A percentile compares a stretch with the other conserved stretches of the same genome.
Evolutionary conservation across 1,140 invertebrate genomes (phyloP).

Genomic region (Zaprionus lachaisei): DNA sequence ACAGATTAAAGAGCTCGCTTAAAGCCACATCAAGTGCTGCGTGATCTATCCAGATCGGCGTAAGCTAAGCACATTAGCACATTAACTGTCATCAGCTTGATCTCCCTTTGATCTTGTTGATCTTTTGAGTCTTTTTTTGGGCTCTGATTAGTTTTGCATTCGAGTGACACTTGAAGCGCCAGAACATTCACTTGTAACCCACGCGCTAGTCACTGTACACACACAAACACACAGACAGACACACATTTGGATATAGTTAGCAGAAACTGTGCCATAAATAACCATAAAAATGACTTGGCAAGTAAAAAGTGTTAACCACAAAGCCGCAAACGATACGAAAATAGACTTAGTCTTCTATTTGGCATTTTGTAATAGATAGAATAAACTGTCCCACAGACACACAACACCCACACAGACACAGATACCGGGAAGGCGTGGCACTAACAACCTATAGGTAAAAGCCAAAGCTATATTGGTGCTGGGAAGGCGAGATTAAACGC

Average conservation of each 20-base stretch:
- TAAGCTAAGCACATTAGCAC: slow-evolving; percentile 31
- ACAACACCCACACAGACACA: background rate
- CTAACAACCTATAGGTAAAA: background rate
- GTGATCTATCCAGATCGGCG: background rate
- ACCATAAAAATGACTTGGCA: slow-evolving; percentile 40
- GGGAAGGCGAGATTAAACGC: slow-evolving; percentile 42
- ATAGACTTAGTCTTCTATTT: slow-evolving; percentile 60
- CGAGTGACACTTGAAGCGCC: slow-evolving; percentile 43
- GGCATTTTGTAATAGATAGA: slow-evolving; percentile 38
- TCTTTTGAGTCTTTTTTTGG: slow-evolving; percentile 18
- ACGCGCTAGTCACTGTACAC: slow-evolving; percentile 22
- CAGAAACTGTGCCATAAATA: slow-evolving; percentile 62
- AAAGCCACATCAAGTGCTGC: slow-evolving; percentile 15
- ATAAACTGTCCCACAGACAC: slow-evolving; percentile 33
- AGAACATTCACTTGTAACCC: slow-evolving; percentile 44
- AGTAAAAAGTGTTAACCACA: slow-evolving; percentile 59
- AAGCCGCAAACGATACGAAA: slow-evolving; percentile 63
- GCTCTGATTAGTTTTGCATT: slow-evolving; percentile 8
- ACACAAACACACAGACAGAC: background rate
- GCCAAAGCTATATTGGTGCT: background rate
- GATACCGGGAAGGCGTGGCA: slow-evolving; percentile 10
- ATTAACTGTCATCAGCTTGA: slow-evolving; percentile 30
- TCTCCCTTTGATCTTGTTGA: slow-evolving; percentile 10
- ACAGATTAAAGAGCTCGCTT: slow-evolving; percentile 13
- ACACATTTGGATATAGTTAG: slow-evolving; percentile 12